These are phyloP conservation scores for Mizuhopecten yessoensis DNA, from an alignment of 1,140 invertebrate species.

Conservation along the genomic window DNA sequence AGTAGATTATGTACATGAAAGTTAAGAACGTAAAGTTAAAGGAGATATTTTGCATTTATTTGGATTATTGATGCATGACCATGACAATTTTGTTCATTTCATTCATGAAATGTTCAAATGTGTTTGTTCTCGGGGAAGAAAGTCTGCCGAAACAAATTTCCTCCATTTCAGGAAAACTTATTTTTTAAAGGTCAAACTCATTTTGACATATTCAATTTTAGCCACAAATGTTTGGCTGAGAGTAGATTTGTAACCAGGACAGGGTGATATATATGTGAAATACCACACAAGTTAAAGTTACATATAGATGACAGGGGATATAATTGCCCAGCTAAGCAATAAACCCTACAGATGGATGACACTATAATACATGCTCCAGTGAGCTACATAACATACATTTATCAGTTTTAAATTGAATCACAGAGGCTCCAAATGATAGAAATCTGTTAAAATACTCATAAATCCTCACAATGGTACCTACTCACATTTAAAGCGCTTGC, in stretches of 20 bases:
- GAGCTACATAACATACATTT: neutral
- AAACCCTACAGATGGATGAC: neutral
- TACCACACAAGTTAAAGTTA: constrained; percentile 1
- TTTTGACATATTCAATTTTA: neutral
- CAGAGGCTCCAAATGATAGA: neutral
- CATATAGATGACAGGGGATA: neutral
- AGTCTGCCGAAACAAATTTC: neutral
- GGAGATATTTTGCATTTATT: no score
- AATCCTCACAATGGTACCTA: constrained; percentile 6
- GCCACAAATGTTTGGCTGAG: neutral
- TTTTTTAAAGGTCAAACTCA: neutral
- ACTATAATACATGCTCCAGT: neutral
- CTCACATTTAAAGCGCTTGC: neutral
- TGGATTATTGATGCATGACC: no score
- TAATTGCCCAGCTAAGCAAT: constrained; percentile 1
- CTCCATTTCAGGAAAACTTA: neutral
- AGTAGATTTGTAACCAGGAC: neutral
- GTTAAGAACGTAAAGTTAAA: no score
- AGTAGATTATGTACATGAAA: no score
- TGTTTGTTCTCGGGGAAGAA: neutral
- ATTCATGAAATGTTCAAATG: neutral
- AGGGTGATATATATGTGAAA: neutral
- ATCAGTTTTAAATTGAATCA: constrained; percentile 29
- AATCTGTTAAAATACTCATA: constrained; percentile 25
- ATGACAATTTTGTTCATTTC: no score